These are phyloP conservation scores for Perizoma flavofasciatum DNA, from an alignment of 2,888 invertebrate species.

Conservation along the genomic window DNA sequence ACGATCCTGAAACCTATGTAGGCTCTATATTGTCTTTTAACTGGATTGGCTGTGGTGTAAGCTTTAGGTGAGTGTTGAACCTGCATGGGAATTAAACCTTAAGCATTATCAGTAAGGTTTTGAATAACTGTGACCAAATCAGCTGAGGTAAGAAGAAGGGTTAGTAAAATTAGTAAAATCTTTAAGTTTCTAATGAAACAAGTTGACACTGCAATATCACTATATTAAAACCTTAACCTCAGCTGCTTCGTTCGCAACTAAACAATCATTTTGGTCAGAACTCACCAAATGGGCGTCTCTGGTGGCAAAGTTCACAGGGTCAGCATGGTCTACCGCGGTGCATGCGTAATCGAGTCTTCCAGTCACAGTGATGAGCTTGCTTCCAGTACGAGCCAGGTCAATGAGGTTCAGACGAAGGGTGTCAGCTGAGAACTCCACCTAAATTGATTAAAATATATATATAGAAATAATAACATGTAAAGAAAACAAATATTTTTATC, in stretches of 20 bases:
- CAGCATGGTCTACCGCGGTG: slow-evolving; percentile 92
- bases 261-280: slow-evolving; percentile 38
- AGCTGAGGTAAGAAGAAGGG: slow-evolving; percentile 12
- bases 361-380: slow-evolving; percentile 91
- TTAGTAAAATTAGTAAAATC: background rate
- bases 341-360: slow-evolving; percentile 95
- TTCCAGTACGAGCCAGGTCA: slow-evolving; percentile 93
- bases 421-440: slow-evolving; percentile 97
- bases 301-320: slow-evolving; percentile 96
- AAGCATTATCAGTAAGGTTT: slow-evolving; percentile 31
- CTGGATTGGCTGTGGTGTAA: slow-evolving; percentile 24
- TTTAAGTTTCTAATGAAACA: background rate
- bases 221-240: slow-evolving; percentile 9
- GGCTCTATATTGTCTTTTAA: slow-evolving; percentile 25
- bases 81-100: slow-evolving; percentile 31
- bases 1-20: slow-evolving; percentile 26
- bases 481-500: no score
- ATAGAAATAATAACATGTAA: no score
- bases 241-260: slow-evolving; percentile 25
- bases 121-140: slow-evolving; percentile 19
- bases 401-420: slow-evolving; percentile 94
- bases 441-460: slow-evolving; percentile 27
- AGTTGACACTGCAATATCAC: background rate
- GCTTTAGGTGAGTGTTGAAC: slow-evolving; percentile 21
- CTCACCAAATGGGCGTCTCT: slow-evolving; percentile 95